Conservation (phyloP, 2,797 vertebrate species). For the Macrochelys suwanniensis region DNA sequence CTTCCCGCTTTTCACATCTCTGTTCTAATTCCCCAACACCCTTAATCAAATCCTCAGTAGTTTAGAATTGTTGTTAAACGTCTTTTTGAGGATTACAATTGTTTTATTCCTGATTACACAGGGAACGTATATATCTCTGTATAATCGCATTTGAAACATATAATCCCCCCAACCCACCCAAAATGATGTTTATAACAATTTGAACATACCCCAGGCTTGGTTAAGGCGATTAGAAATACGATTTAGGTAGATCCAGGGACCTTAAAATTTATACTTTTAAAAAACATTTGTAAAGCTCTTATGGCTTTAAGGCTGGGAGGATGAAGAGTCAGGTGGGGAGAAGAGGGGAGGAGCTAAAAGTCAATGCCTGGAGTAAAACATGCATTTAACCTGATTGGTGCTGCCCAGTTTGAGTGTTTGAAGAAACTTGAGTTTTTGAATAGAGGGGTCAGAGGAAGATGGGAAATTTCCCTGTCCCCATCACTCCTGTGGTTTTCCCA, state of each 20-base stretch:
- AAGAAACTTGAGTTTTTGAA: not conserved
- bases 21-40: not conserved
- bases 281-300: not conserved
- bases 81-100: not conserved
- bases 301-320: not conserved
- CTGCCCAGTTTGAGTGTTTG: not conserved
- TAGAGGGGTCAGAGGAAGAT: not conserved
- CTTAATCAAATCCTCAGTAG: not conserved
- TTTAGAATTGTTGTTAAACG: constrained; percentile 1
- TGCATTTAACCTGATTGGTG: not conserved
- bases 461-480: not conserved
- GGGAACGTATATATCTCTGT: not conserved
- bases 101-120: not conserved
- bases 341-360: not conserved
- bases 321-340: not conserved
- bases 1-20: constrained; percentile 18
- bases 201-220: not conserved
- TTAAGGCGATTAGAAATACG: not conserved
- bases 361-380: not conserved
- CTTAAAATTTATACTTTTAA: not conserved
- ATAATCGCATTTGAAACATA: not conserved
- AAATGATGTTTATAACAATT: constrained; percentile 11
- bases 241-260: not conserved
- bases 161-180: not conserved
- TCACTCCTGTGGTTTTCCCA: not conserved